phyloP scores from a whole-genome alignment of 2,797 vertebrate species.

The Melanitta fusca region DNA sequence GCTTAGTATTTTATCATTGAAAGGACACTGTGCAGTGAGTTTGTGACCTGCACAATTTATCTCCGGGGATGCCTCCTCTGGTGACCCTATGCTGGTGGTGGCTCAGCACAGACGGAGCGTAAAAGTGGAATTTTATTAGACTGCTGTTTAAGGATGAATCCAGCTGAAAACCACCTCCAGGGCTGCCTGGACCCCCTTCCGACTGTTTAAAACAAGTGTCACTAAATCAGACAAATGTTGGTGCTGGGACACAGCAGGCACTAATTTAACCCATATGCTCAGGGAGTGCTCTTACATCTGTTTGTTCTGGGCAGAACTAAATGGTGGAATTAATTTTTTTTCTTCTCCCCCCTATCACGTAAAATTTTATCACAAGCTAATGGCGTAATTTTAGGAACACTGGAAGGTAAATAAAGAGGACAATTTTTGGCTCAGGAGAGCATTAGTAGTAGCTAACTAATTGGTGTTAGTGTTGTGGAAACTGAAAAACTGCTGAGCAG shows the following conservation, averaged over 20 bases:
- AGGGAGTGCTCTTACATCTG: conserved; percentile 59
- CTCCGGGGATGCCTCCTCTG: not conserved
- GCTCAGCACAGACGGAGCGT: not conserved
- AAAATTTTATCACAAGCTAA: not conserved
- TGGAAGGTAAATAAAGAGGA: not conserved
- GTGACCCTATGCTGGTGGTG: not conserved
- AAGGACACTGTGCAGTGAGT: conserved; percentile 26
- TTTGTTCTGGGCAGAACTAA: conserved; percentile 53
- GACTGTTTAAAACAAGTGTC: conserved; percentile 59
- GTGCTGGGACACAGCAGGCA: conserved; percentile 62
- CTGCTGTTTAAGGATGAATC: conserved; percentile 47
- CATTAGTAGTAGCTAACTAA: not conserved
- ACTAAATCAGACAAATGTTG: conserved; percentile 63
- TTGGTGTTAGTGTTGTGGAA: not conserved
- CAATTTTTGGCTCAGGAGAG: not conserved
- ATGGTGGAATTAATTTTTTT: not conserved
- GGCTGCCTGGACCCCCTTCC: conserved; percentile 39
- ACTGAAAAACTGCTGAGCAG: not conserved
- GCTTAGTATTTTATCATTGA: conserved; percentile 42
- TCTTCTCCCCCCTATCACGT: not conserved
- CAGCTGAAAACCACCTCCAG: conserved; percentile 56
- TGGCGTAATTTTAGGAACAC: not conserved
- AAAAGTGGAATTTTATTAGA: conserved; percentile 45
- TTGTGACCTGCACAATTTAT: conserved; percentile 3
- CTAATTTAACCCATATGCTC: conserved; percentile 74